Evolutionary conservation across 2,888 invertebrate genomes (phyloP).

Genomic region (Dolichomitus sp.): DNA sequence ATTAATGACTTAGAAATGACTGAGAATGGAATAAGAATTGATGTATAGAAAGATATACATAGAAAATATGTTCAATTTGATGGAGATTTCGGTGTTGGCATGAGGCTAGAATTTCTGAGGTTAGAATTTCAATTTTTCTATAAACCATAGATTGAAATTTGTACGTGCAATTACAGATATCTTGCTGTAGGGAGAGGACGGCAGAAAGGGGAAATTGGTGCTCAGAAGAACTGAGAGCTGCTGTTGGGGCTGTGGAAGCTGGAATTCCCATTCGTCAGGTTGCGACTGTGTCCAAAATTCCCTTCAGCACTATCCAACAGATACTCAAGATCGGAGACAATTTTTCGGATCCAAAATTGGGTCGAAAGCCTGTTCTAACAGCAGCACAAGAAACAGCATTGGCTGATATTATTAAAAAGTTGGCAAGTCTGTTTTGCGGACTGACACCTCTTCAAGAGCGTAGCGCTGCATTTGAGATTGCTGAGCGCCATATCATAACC

Average conservation of each 20-base stretch:
- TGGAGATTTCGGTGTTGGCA: no score
- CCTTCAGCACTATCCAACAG: background rate
- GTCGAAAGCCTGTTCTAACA: background rate
- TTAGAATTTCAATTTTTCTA: background rate
- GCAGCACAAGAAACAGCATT: background rate
- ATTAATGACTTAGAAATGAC: background rate
- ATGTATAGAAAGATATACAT: no score
- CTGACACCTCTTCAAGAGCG: background rate
- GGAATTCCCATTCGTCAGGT: slow-evolving; percentile 6
- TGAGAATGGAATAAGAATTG: background rate
- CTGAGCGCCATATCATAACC: no score
- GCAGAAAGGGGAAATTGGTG: background rate
- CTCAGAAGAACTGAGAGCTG: slow-evolving; percentile 11
- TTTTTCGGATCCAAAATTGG: background rate
- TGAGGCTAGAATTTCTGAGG: background rate
- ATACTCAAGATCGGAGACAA: background rate
- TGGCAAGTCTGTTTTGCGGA: background rate
- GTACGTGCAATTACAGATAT: background rate
- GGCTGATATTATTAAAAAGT: background rate
- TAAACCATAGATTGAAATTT: background rate
- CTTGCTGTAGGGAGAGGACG: background rate
- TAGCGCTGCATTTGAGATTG: no score
- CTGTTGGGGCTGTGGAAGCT: background rate
- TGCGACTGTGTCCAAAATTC: background rate
- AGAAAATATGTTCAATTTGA: no score